Evolutionary conservation across 2,113 vertebrate species (phyloP), one percentile per base, ranked within the genome.

Genomic region (Raja brachyura): DNA sequence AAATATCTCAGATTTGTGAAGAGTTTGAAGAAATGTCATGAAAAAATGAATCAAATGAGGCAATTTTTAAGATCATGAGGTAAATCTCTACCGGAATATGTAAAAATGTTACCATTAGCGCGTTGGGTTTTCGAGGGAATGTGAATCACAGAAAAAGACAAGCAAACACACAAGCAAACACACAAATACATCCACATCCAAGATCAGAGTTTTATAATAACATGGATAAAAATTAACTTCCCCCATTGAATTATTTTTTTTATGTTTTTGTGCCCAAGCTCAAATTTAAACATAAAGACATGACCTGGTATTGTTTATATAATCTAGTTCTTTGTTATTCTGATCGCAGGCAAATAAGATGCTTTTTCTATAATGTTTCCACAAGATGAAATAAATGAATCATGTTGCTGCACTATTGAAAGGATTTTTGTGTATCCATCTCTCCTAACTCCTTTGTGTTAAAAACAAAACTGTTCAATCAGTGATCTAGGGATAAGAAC

Each of bases 341-440:
- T 61, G 5, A 25, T 28, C 81, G 59, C 81, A 86, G 28, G 74
- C 22, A n/a, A 56, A 56, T 16, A 61, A 56, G 56, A 31, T 86
- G 20, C 22, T 11, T 86, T 86, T 86, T 59, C 28, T 86, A 25
- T 16, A 1, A 10, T 16, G 22, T 86, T 56, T 13, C 54, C 81
- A 86, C 81, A 86, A 86, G 54, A 28, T 59, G n/a, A 86, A 86
- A 28, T 86, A 86, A n/a, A 86, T 86, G 59, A 86, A 86, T 28
- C 56, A 61, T 86, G 54, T 86, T 54, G 39, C 81, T 86, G 11
- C 56, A n/a, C 5, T 61, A 86, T 25, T 86, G 81, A 86, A 86
- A 59, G 56, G 28, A 86, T 14, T 25, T 61, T 54, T 25, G 54
- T n/a, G 79, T 56, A 18, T 83, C 22, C 28, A 61, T 61, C 81